A percentile compares a stretch with the other conserved stretches of the same genome.
Conservation (phyloP, 2,797 vertebrate species). For the Amniataba percoides region DNA sequence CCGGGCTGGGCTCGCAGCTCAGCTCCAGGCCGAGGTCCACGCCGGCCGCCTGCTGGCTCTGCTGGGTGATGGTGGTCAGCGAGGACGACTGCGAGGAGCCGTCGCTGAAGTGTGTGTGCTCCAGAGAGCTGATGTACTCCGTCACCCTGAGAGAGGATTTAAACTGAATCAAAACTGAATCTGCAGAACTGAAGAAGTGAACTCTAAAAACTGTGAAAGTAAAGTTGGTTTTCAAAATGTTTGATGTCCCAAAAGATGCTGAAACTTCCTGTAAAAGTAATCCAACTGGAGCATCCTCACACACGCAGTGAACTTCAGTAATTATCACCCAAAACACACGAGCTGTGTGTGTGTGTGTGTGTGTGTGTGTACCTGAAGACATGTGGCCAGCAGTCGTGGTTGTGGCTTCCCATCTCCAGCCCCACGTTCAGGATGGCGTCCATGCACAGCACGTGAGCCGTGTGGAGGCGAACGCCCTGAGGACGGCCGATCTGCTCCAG, state of each 20-base stretch:
- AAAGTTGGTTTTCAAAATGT: neutral
- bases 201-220: neutral
- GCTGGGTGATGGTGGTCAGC: constrained; percentile 90
- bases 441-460: constrained; percentile 97
- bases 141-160: constrained; percentile 87
- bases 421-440: constrained; percentile 97
- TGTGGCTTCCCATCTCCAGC: constrained; percentile 98
- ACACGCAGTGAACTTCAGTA: neutral
- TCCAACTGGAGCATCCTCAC: neutral
- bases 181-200: neutral
- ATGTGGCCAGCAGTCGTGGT: constrained; percentile 97
- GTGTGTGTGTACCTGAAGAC: constrained; percentile 90
- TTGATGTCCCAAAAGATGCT: neutral
- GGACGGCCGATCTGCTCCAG: constrained; percentile 93
- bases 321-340: neutral
- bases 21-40: constrained; percentile 80
- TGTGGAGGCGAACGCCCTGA: constrained; percentile 93
- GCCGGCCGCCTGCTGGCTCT: constrained; percentile 79
- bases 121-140: constrained; percentile 94
- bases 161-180: too few species aligned
- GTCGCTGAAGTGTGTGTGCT: constrained; percentile 96
- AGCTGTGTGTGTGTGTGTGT: neutral
- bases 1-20: constrained; percentile 74
- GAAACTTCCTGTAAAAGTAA: neutral
- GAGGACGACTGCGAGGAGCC: constrained; percentile 86